Evolutionary conservation across 2,113 vertebrate genomes (phyloP).

Genomic region (Forbesichthys agassizii): DNA sequence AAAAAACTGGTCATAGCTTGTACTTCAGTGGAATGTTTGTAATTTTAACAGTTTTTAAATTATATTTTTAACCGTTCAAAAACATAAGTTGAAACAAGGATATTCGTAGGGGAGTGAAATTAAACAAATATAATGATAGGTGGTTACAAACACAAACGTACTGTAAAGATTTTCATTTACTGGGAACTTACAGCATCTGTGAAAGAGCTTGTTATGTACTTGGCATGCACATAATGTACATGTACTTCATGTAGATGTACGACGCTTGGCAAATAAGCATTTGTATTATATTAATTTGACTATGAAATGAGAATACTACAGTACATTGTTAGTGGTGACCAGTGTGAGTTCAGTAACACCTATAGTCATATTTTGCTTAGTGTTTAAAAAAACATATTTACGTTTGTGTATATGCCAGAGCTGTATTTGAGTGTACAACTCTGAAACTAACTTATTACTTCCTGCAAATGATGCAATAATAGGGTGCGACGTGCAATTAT

Average conservation of each 20-base stretch:
- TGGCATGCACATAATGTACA: constrained; percentile 1
- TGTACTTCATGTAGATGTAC: not conserved
- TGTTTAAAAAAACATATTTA: constrained; percentile 67
- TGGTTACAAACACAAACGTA: constrained; percentile 42
- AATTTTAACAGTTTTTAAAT: constrained; percentile 33
- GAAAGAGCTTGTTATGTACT: constrained; percentile 12
- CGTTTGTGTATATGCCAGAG: constrained; percentile 60
- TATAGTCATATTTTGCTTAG: constrained; percentile 63
- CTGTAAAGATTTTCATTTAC: constrained; percentile 16
- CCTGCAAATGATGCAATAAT: constrained; percentile 78
- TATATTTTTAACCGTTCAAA: constrained; percentile 12
- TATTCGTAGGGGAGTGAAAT: constrained; percentile 18
- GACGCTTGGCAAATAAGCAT: constrained; percentile 3
- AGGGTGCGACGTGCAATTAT: constrained; percentile 75
- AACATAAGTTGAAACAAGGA: constrained; percentile 4
- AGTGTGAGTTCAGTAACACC: constrained; percentile 67
- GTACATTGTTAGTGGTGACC: constrained; percentile 42
- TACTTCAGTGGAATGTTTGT: constrained; percentile 57
- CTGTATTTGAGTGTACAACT: constrained; percentile 37
- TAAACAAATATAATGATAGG: constrained; percentile 21
- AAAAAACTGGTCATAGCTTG: constrained; percentile 47
- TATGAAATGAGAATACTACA: constrained; percentile 27
- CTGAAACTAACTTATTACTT: constrained; percentile 51
- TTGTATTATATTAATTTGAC: constrained; percentile 35
- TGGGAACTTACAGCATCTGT: constrained; percentile 2